These are phyloP conservation scores for Agriopis leucophaearia DNA, from an alignment of 2,888 invertebrate genomes.

Conservation along the genomic window DNA sequence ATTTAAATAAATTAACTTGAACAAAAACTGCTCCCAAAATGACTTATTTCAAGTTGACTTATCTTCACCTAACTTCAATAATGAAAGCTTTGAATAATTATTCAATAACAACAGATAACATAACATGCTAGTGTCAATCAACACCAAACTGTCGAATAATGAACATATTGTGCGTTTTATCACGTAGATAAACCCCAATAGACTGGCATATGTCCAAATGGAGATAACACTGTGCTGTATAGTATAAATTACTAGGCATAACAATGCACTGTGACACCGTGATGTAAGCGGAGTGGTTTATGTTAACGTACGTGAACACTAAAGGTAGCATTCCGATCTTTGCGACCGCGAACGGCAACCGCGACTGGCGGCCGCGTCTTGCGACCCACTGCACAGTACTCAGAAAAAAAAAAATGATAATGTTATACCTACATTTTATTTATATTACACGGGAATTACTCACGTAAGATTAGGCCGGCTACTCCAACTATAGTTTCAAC, in stretches of 20 bases:
- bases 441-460: too few species aligned
- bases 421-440: too few species aligned
- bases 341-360: too few species aligned
- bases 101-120: constrained; percentile 30
- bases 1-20: too few species aligned
- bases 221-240: constrained; percentile 33
- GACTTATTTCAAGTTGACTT: neutral
- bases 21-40: neutral
- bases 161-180: constrained; percentile 41
- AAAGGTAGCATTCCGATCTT: too few species aligned
- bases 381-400: too few species aligned
- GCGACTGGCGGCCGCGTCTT: too few species aligned
- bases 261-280: neutral
- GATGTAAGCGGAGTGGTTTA: neutral
- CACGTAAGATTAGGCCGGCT: too few species aligned
- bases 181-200: constrained; percentile 39
- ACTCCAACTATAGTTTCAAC: too few species aligned
- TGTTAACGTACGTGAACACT: neutral
- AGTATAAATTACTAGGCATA: constrained; percentile 6
- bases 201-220: constrained; percentile 56
- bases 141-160: constrained; percentile 29
- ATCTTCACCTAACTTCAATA: neutral
- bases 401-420: too few species aligned
- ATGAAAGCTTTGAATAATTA: neutral
- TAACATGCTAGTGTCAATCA: constrained; percentile 28